phyloP scores from a whole-genome alignment of 2,888 invertebrate species.

The Conomelus anceps region DNA sequence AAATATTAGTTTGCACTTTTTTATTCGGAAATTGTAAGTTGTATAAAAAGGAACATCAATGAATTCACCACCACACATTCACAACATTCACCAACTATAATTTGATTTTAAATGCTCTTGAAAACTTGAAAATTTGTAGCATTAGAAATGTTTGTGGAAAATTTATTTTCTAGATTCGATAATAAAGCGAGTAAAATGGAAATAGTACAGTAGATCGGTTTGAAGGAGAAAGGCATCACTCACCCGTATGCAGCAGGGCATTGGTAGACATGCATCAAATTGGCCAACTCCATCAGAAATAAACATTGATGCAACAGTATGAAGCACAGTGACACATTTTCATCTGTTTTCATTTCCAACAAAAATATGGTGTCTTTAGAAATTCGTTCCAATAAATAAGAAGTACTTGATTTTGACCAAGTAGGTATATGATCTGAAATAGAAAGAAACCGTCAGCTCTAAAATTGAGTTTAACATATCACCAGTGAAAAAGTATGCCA shows the following conservation, averaged over 20 bases:
- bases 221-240: background rate
- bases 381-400: background rate
- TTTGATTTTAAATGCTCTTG: too few relatives aligned
- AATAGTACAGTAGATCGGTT: background rate
- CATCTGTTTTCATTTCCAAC: background rate
- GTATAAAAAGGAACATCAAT: too few relatives aligned
- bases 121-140: too few relatives aligned
- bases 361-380: background rate
- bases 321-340: background rate
- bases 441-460: background rate
- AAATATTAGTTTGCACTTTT: too few relatives aligned
- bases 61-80: too few relatives aligned
- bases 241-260: background rate
- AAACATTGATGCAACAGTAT: background rate
- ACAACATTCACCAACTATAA: too few relatives aligned
- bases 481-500: too few relatives aligned
- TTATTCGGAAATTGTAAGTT: too few relatives aligned
- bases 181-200: background rate
- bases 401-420: background rate
- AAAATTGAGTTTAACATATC: background rate
- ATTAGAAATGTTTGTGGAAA: background rate
- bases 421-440: background rate
- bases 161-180: background rate
- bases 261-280: background rate
- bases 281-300: background rate